These are phyloP conservation scores for Peromyscus maniculatus DNA, from an alignment of 2,113 vertebrate genomes.

Conservation along the genomic window DNA sequence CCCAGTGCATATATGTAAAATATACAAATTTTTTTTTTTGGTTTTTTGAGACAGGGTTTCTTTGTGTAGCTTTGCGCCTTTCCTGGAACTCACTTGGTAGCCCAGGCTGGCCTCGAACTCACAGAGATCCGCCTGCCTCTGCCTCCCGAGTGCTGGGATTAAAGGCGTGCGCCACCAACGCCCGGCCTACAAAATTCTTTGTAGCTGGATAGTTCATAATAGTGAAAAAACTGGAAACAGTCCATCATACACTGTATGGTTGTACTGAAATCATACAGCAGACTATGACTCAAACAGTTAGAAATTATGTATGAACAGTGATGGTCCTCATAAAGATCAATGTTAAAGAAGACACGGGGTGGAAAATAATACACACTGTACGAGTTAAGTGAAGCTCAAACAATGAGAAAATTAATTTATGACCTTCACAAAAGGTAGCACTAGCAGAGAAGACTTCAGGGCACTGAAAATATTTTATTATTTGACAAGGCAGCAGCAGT, in stretches of 20 bases:
- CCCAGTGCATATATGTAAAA: slow-evolving; percentile 9
- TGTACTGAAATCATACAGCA: background rate
- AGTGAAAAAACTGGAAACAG: slow-evolving; percentile 10
- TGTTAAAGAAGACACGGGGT: slow-evolving; percentile 11
- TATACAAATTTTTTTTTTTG: background rate
- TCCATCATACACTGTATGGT: background rate
- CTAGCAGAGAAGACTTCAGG: background rate
- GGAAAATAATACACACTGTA: background rate
- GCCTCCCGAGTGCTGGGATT: too few species aligned
- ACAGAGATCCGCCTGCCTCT: too few species aligned
- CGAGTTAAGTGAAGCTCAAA: background rate
- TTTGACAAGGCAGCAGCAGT: slow-evolving; percentile 29
- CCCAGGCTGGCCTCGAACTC: too few species aligned
- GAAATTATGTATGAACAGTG: background rate
- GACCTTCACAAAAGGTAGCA: slow-evolving; percentile 13
- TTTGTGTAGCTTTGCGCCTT: too few species aligned
- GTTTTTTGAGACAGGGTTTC: too few species aligned
- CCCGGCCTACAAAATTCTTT: background rate
- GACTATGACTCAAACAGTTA: background rate
- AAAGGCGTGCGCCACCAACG: too few species aligned
- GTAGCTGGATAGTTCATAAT: background rate
- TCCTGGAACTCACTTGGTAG: too few species aligned
- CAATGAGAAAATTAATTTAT: slow-evolving; percentile 47
- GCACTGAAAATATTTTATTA: slow-evolving; percentile 52
- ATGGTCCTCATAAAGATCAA: slow-evolving; percentile 33